phyloP scores from a whole-genome alignment of 2,113 vertebrate species.

The Otolemur garnettii region DNA sequence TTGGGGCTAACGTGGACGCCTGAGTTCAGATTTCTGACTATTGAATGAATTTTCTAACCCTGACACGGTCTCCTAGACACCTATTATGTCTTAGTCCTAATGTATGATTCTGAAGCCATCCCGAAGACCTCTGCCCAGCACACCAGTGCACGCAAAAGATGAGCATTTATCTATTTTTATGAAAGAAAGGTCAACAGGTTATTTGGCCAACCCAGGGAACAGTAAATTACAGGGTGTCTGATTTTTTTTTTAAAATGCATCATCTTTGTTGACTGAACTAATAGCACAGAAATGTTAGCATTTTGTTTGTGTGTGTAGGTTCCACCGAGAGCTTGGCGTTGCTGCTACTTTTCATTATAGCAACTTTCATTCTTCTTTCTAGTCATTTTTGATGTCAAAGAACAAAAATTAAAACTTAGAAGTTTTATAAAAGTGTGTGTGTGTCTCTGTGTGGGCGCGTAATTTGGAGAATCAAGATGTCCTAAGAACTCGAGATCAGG shows the following conservation, averaged over 20 bases:
- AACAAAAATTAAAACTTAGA: not conserved
- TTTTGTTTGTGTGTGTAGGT: not conserved
- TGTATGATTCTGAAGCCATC: not conserved
- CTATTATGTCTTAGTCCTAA: too few species aligned
- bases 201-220: not conserved
- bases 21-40: not conserved
- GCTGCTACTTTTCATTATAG: not conserved
- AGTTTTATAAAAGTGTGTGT: not conserved
- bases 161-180: not conserved
- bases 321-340: not conserved
- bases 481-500: not conserved
- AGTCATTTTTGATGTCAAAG: not conserved
- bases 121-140: not conserved
- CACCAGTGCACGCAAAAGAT: not conserved
- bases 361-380: not conserved
- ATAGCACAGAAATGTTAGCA: fast-evolving
- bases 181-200: not conserved
- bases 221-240: not conserved
- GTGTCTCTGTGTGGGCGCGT: not conserved
- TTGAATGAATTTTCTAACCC: not conserved
- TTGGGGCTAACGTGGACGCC: too few species aligned
- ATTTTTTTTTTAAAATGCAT: not conserved
- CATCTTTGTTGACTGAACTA: not conserved
- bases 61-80: not conserved
- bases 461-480: not conserved